phyloP scores from a whole-genome alignment of 2,888 invertebrate species.

The Myopa tessellatipennis region DNA sequence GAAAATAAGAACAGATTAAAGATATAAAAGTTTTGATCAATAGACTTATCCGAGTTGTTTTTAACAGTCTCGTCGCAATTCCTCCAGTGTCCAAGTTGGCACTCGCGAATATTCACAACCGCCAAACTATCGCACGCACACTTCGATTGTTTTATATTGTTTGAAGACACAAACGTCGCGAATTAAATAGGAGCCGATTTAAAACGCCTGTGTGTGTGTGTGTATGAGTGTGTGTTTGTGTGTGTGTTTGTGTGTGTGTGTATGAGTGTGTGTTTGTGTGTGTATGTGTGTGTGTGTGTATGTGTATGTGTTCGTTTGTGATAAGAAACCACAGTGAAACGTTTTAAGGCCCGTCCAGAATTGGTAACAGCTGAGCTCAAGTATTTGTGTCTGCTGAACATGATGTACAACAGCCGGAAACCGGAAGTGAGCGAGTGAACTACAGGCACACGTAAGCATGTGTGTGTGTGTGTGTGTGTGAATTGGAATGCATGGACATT shows the following conservation, averaged over 20 bases:
- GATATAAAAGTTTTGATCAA: too few species aligned
- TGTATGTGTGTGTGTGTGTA: slow-evolving; percentile 1
- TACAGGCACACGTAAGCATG: neutral
- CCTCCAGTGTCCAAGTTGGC: too few species aligned
- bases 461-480: neutral
- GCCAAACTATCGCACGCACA: too few species aligned
- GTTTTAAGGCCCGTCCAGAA: slow-evolving; percentile 27
- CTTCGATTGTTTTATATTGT: too few species aligned
- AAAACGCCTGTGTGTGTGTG: neutral
- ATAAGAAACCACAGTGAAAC: slow-evolving; percentile 14
- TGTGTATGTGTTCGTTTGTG: neutral
- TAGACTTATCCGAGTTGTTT: too few species aligned
- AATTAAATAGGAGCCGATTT: too few species aligned
- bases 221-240: neutral
- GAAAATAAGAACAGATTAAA: too few species aligned
- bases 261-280: neutral
- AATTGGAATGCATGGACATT: neutral
- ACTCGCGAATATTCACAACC: too few species aligned
- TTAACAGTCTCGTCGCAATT: too few species aligned
- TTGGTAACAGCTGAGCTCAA: slow-evolving; percentile 53
- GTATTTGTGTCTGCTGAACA: slow-evolving; percentile 49
- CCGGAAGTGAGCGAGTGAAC: slow-evolving; percentile 43
- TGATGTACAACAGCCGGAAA: slow-evolving; percentile 51
- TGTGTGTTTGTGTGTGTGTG: neutral
- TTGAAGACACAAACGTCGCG: too few species aligned